Evolutionary conservation across 2,113 vertebrate genomes (phyloP).

Genomic region (Lucifuga dentata): DNA sequence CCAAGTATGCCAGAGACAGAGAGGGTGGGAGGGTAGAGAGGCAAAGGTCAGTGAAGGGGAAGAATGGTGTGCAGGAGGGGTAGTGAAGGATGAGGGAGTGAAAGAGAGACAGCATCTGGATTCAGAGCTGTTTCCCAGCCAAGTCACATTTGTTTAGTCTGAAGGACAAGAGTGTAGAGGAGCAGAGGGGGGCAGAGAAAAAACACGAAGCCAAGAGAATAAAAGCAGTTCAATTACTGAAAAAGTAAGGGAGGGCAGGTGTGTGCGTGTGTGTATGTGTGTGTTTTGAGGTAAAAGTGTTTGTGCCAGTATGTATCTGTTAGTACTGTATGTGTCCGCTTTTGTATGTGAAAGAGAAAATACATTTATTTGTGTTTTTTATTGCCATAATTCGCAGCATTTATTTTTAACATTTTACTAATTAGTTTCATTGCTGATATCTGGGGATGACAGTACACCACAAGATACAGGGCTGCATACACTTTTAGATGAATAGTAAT

Average conservation of each 20-base stretch:
- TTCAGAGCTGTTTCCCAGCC: constrained; percentile 92
- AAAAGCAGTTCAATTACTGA: constrained; percentile 55
- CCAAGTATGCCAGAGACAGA: constrained; percentile 60
- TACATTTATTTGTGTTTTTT: too few relatives aligned
- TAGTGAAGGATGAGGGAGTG: constrained; percentile 74
- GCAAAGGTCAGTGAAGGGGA: constrained; percentile 45
- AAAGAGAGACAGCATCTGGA: constrained; percentile 93
- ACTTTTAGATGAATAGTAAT: background rate
- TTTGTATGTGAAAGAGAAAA: background rate
- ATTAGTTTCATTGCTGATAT: background rate
- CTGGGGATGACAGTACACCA: background rate
- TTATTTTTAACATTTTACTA: too few relatives aligned
- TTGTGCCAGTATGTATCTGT: constrained; percentile 18
- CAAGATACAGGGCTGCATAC: background rate
- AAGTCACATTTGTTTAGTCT: constrained; percentile 99
- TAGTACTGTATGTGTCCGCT: too few relatives aligned
- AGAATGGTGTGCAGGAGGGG: constrained; percentile 4
- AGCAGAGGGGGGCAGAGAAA: constrained; percentile 36
- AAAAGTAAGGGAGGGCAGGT: constrained; percentile 43
- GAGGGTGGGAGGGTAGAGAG: constrained; percentile 34
- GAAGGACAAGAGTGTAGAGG: constrained; percentile 77
- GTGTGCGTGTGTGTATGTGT: constrained; percentile 32
- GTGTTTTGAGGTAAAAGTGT: constrained; percentile 17
- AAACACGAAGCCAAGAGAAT: constrained; percentile 54
- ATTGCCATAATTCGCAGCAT: too few relatives aligned